phyloP scores from a whole-genome alignment of 2,888 invertebrate species.

The Ophioninae sp. region DNA sequence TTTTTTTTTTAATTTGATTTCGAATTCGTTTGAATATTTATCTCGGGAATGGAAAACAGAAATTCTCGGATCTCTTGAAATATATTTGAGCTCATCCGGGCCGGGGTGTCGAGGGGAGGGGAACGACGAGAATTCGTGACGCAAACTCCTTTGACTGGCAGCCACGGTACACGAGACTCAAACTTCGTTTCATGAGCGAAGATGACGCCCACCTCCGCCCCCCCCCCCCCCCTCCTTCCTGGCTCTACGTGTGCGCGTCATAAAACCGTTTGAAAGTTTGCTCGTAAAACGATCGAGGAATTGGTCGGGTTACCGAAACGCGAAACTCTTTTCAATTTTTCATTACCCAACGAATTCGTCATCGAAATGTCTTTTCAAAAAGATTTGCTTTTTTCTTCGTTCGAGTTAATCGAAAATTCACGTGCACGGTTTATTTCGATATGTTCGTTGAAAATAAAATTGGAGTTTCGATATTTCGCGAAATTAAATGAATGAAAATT shows the following conservation, averaged over 20 bases:
- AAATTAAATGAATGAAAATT: too few species aligned
- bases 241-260: slow-evolving; percentile 15
- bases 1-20: neutral
- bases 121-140: slow-evolving; percentile 8
- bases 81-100: slow-evolving; percentile 42
- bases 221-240: too few species aligned
- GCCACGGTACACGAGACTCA: slow-evolving; percentile 19
- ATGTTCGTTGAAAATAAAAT: too few species aligned
- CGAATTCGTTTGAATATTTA: slow-evolving; percentile 25
- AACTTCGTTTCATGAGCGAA: slow-evolving; percentile 64
- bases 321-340: slow-evolving; percentile 43
- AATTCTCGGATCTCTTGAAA: slow-evolving; percentile 40
- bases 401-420: too few species aligned
- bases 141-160: slow-evolving; percentile 30
- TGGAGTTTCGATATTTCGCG: too few species aligned
- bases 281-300: slow-evolving; percentile 67
- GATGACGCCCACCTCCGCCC: slow-evolving; percentile 68
- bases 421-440: too few species aligned
- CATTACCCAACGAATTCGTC: slow-evolving; percentile 62
- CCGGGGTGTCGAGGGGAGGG: neutral
- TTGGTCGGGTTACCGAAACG: slow-evolving; percentile 21
- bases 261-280: slow-evolving; percentile 68
- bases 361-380: neutral
- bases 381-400: too few species aligned
- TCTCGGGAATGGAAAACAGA: slow-evolving; percentile 16